These are phyloP conservation scores for Proisotoma minuta DNA, from an alignment of 2,888 invertebrate species.

Conservation along the genomic window DNA sequence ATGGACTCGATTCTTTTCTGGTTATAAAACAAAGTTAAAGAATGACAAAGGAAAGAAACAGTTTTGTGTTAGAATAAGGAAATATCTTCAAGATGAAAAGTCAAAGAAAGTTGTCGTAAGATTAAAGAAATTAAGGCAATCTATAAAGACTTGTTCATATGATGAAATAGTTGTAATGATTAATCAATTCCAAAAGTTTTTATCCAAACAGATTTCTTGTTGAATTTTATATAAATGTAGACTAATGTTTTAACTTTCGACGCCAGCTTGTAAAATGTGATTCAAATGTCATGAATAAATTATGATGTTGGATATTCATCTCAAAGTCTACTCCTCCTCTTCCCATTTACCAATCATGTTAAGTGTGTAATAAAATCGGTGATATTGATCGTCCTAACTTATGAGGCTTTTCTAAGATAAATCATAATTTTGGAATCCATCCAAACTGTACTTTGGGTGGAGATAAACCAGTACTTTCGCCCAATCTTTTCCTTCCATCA, in stretches of 20 bases:
- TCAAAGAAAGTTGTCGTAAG: conserved; percentile 27
- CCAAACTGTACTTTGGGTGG: conserved; percentile 3
- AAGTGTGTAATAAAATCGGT: neutral
- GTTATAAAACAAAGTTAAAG: conserved; percentile 25
- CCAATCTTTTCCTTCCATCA: no score
- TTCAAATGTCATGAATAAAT: neutral
- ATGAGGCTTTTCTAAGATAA: neutral
- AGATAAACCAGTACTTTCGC: no score
- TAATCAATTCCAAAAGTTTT: conserved; percentile 25
- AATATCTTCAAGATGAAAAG: conserved; percentile 23
- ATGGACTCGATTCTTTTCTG: conserved; percentile 36
- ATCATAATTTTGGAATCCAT: conserved; percentile 14
- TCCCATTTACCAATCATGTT: neutral
- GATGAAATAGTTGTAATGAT: conserved; percentile 18
- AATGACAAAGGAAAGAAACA: conserved; percentile 31
- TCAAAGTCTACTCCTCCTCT: neutral
- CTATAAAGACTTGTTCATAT: conserved; percentile 13
- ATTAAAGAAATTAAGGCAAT: conserved; percentile 32
- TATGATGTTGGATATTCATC: neutral
- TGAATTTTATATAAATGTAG: neutral
- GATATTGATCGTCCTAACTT: neutral
- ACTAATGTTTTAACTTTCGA: neutral
- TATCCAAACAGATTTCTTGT: conserved; percentile 9
- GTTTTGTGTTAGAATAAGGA: conserved; percentile 31
- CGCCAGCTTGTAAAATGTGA: neutral